phyloP scores from a whole-genome alignment of 2,113 vertebrate genomes.

The Uria lomvia region DNA sequence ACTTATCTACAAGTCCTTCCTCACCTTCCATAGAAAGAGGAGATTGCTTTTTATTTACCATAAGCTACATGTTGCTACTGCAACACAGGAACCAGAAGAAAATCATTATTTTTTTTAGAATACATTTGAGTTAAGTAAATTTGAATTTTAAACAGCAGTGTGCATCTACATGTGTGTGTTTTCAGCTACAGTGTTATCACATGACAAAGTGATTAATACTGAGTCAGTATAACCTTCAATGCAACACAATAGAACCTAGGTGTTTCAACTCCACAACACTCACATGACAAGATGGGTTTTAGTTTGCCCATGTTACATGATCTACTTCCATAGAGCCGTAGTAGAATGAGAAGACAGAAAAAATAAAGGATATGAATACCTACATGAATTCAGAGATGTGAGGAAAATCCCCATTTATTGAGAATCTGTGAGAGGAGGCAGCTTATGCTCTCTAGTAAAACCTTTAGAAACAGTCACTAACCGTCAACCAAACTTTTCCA shows the following conservation, averaged over 20 bases:
- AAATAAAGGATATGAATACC: not conserved
- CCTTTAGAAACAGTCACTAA: not conserved
- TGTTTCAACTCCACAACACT: not conserved
- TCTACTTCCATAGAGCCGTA: not conserved
- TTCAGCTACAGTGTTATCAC: not conserved
- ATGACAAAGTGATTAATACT: accelerated
- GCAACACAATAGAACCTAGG: not conserved
- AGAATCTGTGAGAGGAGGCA: not conserved
- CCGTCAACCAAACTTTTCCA: not conserved
- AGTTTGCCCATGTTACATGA: not conserved
- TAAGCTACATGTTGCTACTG: not conserved
- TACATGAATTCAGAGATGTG: not conserved
- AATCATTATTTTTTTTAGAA: accelerated
- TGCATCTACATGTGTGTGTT: not conserved
- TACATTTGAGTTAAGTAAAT: not conserved
- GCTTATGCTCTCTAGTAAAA: not conserved
- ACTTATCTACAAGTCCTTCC: not conserved
- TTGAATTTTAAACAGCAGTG: not conserved
- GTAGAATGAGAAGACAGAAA: not conserved
- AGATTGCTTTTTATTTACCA: not conserved
- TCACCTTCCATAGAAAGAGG: not conserved
- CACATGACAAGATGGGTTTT: not conserved
- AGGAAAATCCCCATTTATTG: not conserved
- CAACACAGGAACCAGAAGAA: not conserved
- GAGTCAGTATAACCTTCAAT: not conserved